Evolutionary conservation across 2,797 vertebrate species (phyloP), one percentile per base, ranked within the genome.

Genomic region (Bovichtus variegatus): DNA sequence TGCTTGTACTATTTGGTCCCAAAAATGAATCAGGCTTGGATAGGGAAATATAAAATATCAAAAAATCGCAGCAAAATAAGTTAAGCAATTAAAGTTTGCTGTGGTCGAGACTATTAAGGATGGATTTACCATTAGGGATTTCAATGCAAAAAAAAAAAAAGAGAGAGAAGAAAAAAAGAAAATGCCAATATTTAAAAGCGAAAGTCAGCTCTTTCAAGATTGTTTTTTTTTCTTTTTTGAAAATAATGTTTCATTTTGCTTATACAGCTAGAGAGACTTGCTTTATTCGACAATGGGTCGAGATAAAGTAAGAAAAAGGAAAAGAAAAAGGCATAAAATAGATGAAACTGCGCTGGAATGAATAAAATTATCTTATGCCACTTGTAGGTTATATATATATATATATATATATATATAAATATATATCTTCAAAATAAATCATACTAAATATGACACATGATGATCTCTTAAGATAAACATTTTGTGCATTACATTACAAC

Each of bases 401-500:
- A n/a, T n/a, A n/a, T n/a, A n/a, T 68, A 75, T 70, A 57, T 60
- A 31, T 44, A 25, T 40, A 55, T 44, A 43, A 55, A 36, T 49
- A 57, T 5, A 67, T 58, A 53, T 71, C 68, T 36, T 44, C 12
- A 10, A 78, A 74, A 77, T 58, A 74, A 46, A 66, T 66, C 38
- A 72, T 66, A 21, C 36, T 43, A 15, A 80, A 53, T 47, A 23
- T 23, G 21, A 74, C 13, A 57, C 59, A 66, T 44, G 9, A 66
- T 44, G 9, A 71, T 58, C 25, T 63, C 25, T 67, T 66, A 76
- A 41, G n/a, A 82, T 73, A 63, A 82, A 70, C 53, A 80, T 77
- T 50, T 69, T 82, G 66, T 80, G 86, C 73, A 83, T 78, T 66
- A 55, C 55, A 71, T 72, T 71, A 59, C 61, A 59, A 62, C 57